Evolutionary conservation across 1,140 invertebrate species (phyloP), one percentile per base, ranked within the genome.

Genomic region (Drosophila chauvacae): DNA sequence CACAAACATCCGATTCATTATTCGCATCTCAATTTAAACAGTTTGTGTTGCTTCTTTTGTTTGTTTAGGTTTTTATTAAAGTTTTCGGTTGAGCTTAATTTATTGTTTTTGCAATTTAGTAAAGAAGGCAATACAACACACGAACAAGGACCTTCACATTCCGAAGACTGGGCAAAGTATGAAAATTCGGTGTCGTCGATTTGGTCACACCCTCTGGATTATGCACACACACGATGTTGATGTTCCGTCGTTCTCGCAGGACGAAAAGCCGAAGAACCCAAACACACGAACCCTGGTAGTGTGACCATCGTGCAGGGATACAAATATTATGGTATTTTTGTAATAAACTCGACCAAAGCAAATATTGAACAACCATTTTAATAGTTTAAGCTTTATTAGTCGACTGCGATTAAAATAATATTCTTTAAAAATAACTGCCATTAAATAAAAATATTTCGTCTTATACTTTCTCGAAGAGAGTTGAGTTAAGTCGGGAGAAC

Each of bases 111-210:
- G 48, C 72, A 61, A 47, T 66, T 42, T 65, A 44, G 33, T 51
- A 70, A 53, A 56, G 69, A 45, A 41, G 70, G 61, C 48, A 70
- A 82, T 56, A 82, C 64, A 82, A 81, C 84, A 77, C 72, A 82
- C 76, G 69, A 77, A 70, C 72, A 80, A 62, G 80, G 85, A 80
- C 87, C 91, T 91, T 87, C 70, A 92, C 91, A 92, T 92, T 92
- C 82, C 90, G 76, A 92, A 88, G 82, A 90, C 83, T 88, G 85
- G 90, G 86, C 91, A 90, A 86, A 91, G 87, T 92, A 92, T 92
- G 91, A 92, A 92, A 92, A 91, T 86, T 91, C 85, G 90, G 82
- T 80, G 75, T 80, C 82, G 68, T 92, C 88, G 86, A 91, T 91
- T 92, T 90, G 81, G 70, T 92, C 91, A 92, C 91, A 92, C 91